These are phyloP conservation scores for Cephus pygmeus DNA, from an alignment of 2,888 invertebrate species.

Conservation along the genomic window DNA sequence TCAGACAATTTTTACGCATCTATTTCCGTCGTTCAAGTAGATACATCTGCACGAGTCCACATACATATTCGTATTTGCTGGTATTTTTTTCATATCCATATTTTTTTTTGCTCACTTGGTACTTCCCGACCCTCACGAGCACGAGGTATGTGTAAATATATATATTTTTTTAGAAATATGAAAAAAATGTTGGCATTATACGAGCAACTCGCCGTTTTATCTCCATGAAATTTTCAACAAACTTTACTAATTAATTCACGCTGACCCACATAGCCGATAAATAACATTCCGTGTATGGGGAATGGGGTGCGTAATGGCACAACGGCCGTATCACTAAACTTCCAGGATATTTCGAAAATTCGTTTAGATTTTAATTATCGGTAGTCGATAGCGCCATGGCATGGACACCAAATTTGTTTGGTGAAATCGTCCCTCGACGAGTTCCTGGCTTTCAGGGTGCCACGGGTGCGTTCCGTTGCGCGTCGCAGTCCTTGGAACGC, in stretches of 20 bases:
- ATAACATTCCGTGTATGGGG: neutral
- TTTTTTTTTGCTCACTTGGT: neutral
- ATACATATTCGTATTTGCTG: neutral
- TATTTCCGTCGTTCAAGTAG: neutral
- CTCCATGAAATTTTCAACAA: neutral
- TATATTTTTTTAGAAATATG: neutral
- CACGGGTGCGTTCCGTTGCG: neutral
- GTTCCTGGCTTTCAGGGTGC: neutral
- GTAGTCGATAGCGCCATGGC: neutral
- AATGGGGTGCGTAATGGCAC: neutral
- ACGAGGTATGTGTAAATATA: neutral
- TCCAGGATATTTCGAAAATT: neutral
- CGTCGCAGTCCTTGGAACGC: neutral
- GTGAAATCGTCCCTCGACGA: neutral
- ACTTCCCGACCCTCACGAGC: neutral
- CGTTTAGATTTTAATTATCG: neutral
- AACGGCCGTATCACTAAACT: neutral
- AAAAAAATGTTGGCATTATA: neutral
- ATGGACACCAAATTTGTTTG: neutral
- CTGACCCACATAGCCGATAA: neutral
- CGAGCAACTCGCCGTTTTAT: neutral
- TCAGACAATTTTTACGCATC: conserved; percentile 9
- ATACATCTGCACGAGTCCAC: neutral
- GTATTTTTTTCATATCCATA: neutral
- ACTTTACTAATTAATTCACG: neutral